Base-by-base conservation (phyloP, 2,797 vertebrate genomes). In the Hephaestus fuliginosus region DNA sequence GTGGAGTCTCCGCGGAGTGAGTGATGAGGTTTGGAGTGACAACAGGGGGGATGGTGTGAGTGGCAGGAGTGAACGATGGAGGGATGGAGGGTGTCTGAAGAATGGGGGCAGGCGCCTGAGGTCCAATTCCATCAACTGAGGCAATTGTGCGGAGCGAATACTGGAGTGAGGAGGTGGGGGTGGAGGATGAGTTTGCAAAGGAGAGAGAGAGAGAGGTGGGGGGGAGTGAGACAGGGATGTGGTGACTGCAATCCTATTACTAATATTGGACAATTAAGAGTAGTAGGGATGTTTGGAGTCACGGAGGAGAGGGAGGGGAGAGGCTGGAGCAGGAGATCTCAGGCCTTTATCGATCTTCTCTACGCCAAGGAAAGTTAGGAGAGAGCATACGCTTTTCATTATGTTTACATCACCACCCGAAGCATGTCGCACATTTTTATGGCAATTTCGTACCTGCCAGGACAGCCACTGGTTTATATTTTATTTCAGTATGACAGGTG, bases 121-220 rank as follows among this genome's bases (percentile, higher is more conserved):
- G 93, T 93, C 89, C 91, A 92, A 93, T 95, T 91, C 92, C 92
- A 94, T 95, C 91, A 93, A 92, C 87, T 67, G 88, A 92, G 88
- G 92, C 93, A 94, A 94, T 92, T 91, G 92, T 93, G 93, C 89
- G 81, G 76, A 93, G 91, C 90, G 76, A 92, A 92, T 81, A 85
- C 88, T 78, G 85, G 83, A 84, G 81, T 46, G 86, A 76, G 67
- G 70, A 89, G 83, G 86, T 83, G 74, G 78, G 69, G 83, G 86
- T 22, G 56, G 86, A 80, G 80, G 84, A 84, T 79, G 90, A 88
- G 83, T 87, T 83, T 81, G 69, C 74, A 77, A 72, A 74, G 61
- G 65, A 48, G 30, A 78, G 80, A 73, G 55, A 79, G n/a, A 36
- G 78, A 80, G 89, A 17, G 52, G 51, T 68, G 41, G 48, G 30